Evolutionary conservation across 1,140 invertebrate species (phyloP), one percentile per base, ranked within the genome.

Genomic region (Steinernema khuongi): DNA sequence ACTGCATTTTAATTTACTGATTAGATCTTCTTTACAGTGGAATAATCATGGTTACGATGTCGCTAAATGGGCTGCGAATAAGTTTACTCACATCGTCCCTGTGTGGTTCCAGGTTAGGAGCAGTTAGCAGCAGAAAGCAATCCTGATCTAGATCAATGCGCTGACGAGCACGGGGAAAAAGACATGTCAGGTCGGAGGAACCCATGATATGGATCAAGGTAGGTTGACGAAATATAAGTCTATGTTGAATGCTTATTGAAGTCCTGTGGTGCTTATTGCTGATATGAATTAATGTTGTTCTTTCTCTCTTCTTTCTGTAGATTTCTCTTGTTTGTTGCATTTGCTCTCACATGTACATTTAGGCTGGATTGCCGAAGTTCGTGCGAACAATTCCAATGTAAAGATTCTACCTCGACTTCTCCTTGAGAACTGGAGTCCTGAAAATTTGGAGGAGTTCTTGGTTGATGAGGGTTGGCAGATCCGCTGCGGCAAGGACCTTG

Each of bases 1-100:
- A 60, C 4, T 17, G 4, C 50, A 4, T 60, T 60, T 22, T 60
- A 7, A 7, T 60, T 22, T 22, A 60, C 4, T n/a, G n/a, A n/a
- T n/a, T n/a, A 11, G 19, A 4, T 60, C 50, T 22, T 60, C 7
- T 28, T 89, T 90, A 79, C 81, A 96, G 93, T 97, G 95, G 95
- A 97, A 97, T 85, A 90, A 88, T 74, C 91, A 93, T 88, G 95
- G 94, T 0, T 94, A 96, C 87, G 92, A 96, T 87, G 89, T 96
- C 41, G 92, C 93, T 0, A 96, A 96, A 87, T 90, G 89, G 67
- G 96, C 95, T 88, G 90, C 90, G 41, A 89, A 90, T 32, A 97
- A 97, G 86, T 94, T 97, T 80, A 91, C 91, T 68, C 91, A 92
- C 78, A 89, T 97, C 1, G 94, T 94, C 17, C 94, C 95, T 1